Base-by-base conservation (phyloP, 1,140 invertebrate species). In the Brachionus rotundiformis region DNA sequence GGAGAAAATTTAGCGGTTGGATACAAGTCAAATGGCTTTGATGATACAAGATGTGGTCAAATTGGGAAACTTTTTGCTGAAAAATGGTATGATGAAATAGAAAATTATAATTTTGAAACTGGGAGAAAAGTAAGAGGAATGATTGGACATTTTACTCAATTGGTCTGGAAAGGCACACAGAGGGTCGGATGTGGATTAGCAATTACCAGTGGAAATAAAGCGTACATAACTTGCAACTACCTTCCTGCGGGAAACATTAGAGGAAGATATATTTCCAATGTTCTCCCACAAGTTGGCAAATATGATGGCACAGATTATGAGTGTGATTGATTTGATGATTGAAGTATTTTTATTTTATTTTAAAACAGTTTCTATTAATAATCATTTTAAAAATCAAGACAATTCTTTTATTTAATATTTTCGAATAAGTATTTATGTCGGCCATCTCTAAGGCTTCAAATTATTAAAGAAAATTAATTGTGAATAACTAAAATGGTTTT, bases 251-350 rank as follows among this genome's bases (percentile, higher is more conserved):
- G 63, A 25, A 82, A 82, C 36, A 31, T 65, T 25, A 8, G 29
- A 29, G 80, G 61, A 31, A 25, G 75, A 23, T 82, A 31, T 16
- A 13, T 13, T 16, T 16, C 16, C 7, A 82, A 82, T 31, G 80
- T 82, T 1, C 87, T 92, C 11, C 92, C 92, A 19, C 36, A 68
- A 36, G 16, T 19, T 6, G 16, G 27, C n/a, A 10, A 5, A n/a
- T 68, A 33, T 33, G 29, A 13, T 19, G 36, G 31, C n/a, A 27
- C 25, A 23, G 31, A 68, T 23, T 27, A 68, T 36, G 31, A 36
- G 10, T 31, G 33, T 68, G 29, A 31, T 33, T 31, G 36, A 19
- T 54, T n/a, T 54, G 7, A 5, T 54, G 19, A 54, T 19, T 54
- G 7, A 39, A 39, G 7, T 39, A 39, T 19, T 16, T 49, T 19